Evolutionary conservation across 1,140 invertebrate genomes (phyloP).

Genomic region (Procambarus clarkii): DNA sequence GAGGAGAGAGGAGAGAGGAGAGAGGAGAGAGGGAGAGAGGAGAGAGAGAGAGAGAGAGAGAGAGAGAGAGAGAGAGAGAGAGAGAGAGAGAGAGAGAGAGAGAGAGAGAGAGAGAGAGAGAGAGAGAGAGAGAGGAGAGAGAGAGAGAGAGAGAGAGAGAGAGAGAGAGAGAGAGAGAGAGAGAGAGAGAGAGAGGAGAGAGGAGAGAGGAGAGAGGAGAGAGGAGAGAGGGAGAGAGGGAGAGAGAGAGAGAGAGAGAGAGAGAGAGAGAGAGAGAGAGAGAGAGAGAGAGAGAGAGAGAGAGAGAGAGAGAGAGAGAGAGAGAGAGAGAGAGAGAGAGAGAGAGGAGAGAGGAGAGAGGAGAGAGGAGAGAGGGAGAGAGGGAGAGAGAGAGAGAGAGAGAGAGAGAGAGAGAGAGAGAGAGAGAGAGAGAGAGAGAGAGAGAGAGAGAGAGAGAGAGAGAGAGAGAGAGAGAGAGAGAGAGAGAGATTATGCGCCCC

Average conservation of each 20-base stretch:
- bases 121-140: too few species aligned
- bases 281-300: not conserved
- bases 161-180: too few species aligned
- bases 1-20: too few species aligned
- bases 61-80: too few species aligned
- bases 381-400: not conserved
- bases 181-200: too few species aligned
- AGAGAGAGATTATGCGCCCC: too few species aligned
- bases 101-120: too few species aligned
- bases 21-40: too few species aligned
- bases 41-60: too few species aligned
- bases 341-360: not conserved
- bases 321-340: not conserved
- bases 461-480: not conserved
- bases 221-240: slow-evolving; percentile 14
- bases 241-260: not conserved
- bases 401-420: not conserved
- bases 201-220: not conserved
- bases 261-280: not conserved
- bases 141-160: too few species aligned
- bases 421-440: not conserved
- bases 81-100: too few species aligned
- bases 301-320: not conserved
- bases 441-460: not conserved
- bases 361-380: not conserved